phyloP scores from a whole-genome alignment of 2,888 invertebrate species.

The Lagria hirta region DNA sequence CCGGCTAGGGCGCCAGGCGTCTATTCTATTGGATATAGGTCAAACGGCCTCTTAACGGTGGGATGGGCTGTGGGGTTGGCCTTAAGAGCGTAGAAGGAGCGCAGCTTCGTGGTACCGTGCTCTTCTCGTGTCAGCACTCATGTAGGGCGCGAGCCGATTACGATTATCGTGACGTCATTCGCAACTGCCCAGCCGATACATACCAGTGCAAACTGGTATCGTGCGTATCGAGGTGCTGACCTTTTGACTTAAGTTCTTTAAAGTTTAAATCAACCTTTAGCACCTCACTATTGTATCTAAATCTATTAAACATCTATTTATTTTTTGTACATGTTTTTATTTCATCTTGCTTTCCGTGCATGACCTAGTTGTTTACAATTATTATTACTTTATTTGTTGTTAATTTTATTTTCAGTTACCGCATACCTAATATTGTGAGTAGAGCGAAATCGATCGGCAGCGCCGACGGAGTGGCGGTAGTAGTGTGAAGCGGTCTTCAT shows the following conservation, averaged over 20 bases:
- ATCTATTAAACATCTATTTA: neutral
- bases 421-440: constrained; percentile 40
- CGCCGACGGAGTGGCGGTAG: constrained; percentile 41
- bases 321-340: too few species aligned
- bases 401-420: too few species aligned
- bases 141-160: constrained; percentile 8
- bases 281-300: too few species aligned
- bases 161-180: constrained; percentile 31
- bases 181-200: constrained; percentile 27
- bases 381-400: too few species aligned
- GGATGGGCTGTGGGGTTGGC: constrained; percentile 31
- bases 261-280: too few species aligned
- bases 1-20: constrained; percentile 3
- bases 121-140: constrained; percentile 6
- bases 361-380: constrained; percentile 7
- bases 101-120: constrained; percentile 8
- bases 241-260: constrained; percentile 21
- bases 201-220: constrained; percentile 36
- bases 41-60: constrained; percentile 30
- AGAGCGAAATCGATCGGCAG: constrained; percentile 46
- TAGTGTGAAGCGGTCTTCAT: constrained; percentile 39
- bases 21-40: constrained; percentile 30
- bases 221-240: constrained; percentile 25
- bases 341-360: neutral
- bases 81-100: constrained; percentile 6